Evolutionary conservation across 2,113 vertebrate species (phyloP), one percentile per base, ranked within the genome.

Genomic region (Calidris pygmaea): DNA sequence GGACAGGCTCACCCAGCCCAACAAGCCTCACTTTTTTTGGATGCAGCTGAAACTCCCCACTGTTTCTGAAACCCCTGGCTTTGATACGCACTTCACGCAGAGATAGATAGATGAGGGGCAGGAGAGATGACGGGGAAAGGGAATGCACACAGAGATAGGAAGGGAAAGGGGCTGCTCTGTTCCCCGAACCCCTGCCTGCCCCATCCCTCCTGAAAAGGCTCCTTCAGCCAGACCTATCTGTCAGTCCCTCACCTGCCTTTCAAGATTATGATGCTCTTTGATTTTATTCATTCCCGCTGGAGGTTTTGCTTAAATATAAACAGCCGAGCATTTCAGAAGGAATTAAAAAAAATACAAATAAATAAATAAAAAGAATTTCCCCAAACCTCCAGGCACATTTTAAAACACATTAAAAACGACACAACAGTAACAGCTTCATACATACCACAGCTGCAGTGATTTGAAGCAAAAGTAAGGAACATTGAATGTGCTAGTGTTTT

Each of bases 261-360:
- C 90, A 81, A 75, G 84, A 62, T 93, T 21, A 50, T 24, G 95
- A 95, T 91, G 84, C 83, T 89, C 95, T 96, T 95, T 96, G 95
- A 96, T 94, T 95, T 97, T 89, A 95, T 93, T 96, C 95, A 95
- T 96, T 92, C 92, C 95, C 75, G 65, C 96, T 87, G 79, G 95
- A 96, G 93, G 96, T 60, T 95, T 72, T 94, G 88, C 93, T 96
- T 56, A 95, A 95, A 96, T 9, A 88, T 93, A 97, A 96, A 97
- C 96, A 96, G 92, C 88, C 81, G 79, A 84, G 77, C 70, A 90
- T 94, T 96, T 96, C 96, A 93, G 86, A 89, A 45, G 88, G 95
- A 86, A 93, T 95, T 87, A 87, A 94, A 87, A 87, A 90, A 90
- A 97, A 63, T 63, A 95, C 80, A 95, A 96, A 96, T 89, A 94